phyloP scores from a whole-genome alignment of 23 tunicate species.

The Phallusia fumigata region DNA sequence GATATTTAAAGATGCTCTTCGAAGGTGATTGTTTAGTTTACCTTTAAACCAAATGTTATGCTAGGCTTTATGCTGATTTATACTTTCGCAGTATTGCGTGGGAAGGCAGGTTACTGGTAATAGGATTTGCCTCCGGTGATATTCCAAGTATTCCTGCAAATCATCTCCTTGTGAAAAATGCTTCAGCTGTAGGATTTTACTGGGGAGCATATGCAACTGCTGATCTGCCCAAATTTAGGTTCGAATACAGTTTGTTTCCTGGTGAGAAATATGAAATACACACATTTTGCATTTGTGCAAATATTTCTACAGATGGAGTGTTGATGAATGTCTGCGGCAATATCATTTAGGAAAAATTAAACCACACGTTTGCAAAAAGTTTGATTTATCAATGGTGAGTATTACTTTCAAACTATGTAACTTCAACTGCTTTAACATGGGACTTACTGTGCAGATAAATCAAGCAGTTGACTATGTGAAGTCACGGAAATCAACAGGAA shows the following conservation, averaged over 20 bases:
- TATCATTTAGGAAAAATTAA: constrained; percentile 52
- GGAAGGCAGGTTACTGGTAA: constrained; percentile 76
- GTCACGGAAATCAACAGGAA: constrained; percentile 80
- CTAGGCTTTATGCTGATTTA: not conserved
- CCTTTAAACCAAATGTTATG: not conserved
- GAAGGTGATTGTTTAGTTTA: constrained; percentile 28
- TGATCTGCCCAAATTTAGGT: constrained; percentile 40
- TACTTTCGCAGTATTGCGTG: constrained; percentile 58
- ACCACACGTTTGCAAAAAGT: constrained; percentile 55
- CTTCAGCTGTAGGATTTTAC: constrained; percentile 72
- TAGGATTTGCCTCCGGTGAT: constrained; percentile 89
- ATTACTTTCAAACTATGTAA: not conserved
- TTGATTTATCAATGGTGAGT: constrained; percentile 41
- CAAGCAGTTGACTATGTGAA: constrained; percentile 64
- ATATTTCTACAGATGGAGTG: constrained; percentile 32
- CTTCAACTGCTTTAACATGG: not conserved
- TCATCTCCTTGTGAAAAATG: constrained; percentile 83
- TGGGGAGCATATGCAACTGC: constrained; percentile 67
- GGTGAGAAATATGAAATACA: not conserved
- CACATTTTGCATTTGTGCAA: not conserved
- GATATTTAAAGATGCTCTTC: constrained; percentile 67
- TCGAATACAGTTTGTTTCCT: not conserved
- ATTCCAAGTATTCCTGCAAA: constrained; percentile 85
- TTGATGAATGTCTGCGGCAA: constrained; percentile 41
- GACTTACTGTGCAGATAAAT: constrained; percentile 45